Conservation (phyloP, 2,888 invertebrate genomes). For the Tetragnatha montana region DNA sequence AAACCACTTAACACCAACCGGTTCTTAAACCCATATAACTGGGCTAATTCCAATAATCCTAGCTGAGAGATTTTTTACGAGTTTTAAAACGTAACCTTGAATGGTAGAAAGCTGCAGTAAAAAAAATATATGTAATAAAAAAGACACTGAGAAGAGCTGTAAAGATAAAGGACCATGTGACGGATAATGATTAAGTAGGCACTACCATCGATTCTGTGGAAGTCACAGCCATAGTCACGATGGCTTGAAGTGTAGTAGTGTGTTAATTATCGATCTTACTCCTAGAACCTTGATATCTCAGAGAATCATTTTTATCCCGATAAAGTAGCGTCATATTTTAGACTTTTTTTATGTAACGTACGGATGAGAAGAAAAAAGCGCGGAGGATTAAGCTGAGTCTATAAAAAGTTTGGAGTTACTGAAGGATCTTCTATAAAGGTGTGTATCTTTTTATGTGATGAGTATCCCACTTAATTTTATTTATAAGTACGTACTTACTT, state of each 20-base stretch:
- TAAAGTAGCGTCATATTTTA: not conserved
- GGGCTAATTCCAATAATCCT: not conserved
- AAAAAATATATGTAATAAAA: constrained; percentile 5
- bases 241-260: not conserved
- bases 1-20: not conserved
- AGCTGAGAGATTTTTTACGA: constrained; percentile 4
- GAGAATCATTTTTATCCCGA: not conserved
- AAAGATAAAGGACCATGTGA: constrained; percentile 1
- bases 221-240: not conserved
- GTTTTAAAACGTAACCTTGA: not conserved
- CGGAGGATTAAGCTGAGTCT: no score
- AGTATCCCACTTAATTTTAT: no score
- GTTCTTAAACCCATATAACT: not conserved
- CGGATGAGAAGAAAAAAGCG: no score
- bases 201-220: not conserved
- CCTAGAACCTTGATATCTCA: not conserved
- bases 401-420: no score
- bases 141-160: not conserved
- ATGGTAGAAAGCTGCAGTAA: not conserved
- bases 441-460: no score
- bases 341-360: no score
- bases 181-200: constrained; percentile 3
- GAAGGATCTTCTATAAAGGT: no score
- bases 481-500: no score
- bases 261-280: not conserved